Conservation (phyloP, 2,888 invertebrate genomes). For the Pardosa pseudoannulata region DNA sequence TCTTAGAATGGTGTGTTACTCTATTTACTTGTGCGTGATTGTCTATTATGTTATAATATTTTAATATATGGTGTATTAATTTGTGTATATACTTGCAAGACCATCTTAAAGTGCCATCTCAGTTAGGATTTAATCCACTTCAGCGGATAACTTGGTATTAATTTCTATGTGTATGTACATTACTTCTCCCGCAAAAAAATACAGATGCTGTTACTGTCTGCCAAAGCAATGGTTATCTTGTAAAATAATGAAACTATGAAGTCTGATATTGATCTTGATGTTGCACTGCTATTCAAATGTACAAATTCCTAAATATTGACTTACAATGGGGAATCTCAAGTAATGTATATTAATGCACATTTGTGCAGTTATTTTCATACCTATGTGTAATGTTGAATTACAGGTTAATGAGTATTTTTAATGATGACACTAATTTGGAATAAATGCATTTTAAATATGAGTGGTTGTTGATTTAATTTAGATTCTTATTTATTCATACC, state of each 20-base stretch:
- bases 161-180: neutral
- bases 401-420: conserved; percentile 63
- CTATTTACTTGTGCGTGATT: too few species aligned
- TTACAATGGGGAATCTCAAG: conserved; percentile 46
- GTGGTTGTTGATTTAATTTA: too few species aligned
- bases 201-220: conserved; percentile 7
- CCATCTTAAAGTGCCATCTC: neutral
- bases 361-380: conserved; percentile 65
- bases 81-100: too few species aligned
- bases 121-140: neutral
- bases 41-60: neutral
- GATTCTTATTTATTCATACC: too few species aligned
- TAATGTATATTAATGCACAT: conserved; percentile 47
- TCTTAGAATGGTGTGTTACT: too few species aligned
- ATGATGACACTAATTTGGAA: conserved; percentile 63
- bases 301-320: conserved; percentile 11
- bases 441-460: conserved; percentile 47
- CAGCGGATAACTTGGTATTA: neutral
- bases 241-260: conserved; percentile 20
- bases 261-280: conserved; percentile 10
- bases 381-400: conserved; percentile 42
- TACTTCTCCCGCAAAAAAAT: neutral
- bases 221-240: conserved; percentile 31
- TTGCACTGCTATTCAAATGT: conserved; percentile 30
- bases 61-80: too few species aligned